A percentile compares a stretch with the other conserved stretches of the same genome.
phyloP scores from a whole-genome alignment of 2,113 vertebrate species.

The Callipepla californica region DNA sequence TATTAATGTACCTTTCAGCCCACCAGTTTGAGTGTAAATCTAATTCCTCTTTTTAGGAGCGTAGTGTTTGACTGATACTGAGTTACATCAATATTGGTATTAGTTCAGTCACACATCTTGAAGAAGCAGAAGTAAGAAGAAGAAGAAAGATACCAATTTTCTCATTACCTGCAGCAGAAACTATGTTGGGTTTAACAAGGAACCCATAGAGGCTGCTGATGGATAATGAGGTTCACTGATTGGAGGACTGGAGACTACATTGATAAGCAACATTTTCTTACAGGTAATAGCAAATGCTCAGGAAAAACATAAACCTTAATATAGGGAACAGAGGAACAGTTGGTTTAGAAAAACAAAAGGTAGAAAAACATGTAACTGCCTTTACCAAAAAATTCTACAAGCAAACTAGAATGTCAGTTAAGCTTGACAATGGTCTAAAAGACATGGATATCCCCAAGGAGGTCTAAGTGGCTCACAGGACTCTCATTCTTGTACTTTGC shows the following conservation, averaged over 20 bases:
- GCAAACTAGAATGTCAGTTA: not conserved
- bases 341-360: not conserved
- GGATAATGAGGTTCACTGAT: not conserved
- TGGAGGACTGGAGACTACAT: not conserved
- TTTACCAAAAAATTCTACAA: not conserved
- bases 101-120: not conserved
- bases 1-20: not conserved
- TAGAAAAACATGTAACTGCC: not conserved
- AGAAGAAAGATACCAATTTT: not conserved
- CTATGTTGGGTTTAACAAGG: not conserved
- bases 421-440: not conserved
- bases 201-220: not conserved
- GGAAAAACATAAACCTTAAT: not conserved
- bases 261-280: not conserved
- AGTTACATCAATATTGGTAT: not conserved
- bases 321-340: not conserved
- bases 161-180: not conserved
- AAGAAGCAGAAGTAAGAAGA: not conserved
- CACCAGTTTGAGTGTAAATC: not conserved
- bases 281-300: not conserved
- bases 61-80: not conserved
- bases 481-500: not conserved
- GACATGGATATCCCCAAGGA: not conserved
- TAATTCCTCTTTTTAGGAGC: not conserved
- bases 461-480: not conserved